Evolutionary conservation across 2,797 vertebrate species (phyloP).

Genomic region (Manis crassicaudata): DNA sequence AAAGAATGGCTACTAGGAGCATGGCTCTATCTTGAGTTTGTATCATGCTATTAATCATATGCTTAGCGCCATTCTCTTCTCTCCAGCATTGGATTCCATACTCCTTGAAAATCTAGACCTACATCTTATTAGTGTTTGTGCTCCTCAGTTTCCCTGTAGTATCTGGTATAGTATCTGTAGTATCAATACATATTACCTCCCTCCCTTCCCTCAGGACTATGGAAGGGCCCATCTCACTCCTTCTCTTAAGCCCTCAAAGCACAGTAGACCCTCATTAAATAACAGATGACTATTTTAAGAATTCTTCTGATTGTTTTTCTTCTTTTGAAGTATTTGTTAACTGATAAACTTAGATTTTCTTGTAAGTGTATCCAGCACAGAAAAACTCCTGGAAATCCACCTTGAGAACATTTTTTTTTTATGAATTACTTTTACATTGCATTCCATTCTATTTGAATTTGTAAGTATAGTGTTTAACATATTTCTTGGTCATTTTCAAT

Average conservation of each 20-base stretch:
- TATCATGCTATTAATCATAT: neutral
- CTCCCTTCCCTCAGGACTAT: neutral
- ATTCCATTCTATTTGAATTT: too few relatives aligned
- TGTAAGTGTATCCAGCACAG: neutral
- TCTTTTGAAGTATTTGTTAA: conserved; percentile 13
- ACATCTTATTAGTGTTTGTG: neutral
- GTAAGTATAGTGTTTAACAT: too few relatives aligned
- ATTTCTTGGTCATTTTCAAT: too few relatives aligned
- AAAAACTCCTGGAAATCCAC: conserved; percentile 20
- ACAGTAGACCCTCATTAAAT: neutral
- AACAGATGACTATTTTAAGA: neutral
- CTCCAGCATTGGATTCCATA: neutral
- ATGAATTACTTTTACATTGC: too few relatives aligned
- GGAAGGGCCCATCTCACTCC: neutral
- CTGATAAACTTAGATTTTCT: conserved; percentile 24
- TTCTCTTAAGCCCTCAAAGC: neutral
- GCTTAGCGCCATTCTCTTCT: neutral
- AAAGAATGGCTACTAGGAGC: neutral
- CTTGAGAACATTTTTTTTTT: neutral
- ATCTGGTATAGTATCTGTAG: neutral
- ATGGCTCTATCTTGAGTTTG: neutral
- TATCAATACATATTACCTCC: neutral
- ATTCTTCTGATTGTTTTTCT: conserved; percentile 4
- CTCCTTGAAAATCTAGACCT: neutral
- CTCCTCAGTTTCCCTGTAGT: neutral